phyloP scores from a whole-genome alignment of 2,888 invertebrate genomes.

The Ctenicera cuprea region DNA sequence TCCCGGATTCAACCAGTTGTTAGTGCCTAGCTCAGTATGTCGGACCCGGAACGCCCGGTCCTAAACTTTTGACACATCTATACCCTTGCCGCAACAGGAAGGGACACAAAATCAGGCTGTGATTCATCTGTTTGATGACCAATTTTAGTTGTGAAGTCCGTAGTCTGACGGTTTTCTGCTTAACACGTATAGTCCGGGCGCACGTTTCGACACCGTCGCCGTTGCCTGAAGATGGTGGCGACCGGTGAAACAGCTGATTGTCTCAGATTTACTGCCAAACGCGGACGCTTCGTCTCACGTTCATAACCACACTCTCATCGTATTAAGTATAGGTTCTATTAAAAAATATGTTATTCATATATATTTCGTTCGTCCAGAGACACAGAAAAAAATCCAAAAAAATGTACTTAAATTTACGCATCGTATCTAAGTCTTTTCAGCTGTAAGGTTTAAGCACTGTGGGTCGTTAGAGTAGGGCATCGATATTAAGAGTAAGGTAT shows the following conservation, averaged over 20 bases:
- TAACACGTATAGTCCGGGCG: constrained; percentile 64
- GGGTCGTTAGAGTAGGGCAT: constrained; percentile 65
- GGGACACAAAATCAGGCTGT: constrained; percentile 75
- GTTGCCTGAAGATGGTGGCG: constrained; percentile 49
- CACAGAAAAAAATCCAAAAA: constrained; percentile 60
- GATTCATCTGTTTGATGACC: constrained; percentile 74
- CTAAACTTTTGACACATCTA: constrained; percentile 62
- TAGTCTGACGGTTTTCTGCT: constrained; percentile 63
- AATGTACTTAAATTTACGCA: constrained; percentile 66
- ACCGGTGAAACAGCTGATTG: constrained; percentile 60
- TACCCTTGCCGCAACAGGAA: constrained; percentile 58
- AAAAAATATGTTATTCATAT: constrained; percentile 50
- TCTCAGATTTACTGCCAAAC: constrained; percentile 59
- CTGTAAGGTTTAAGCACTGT: constrained; percentile 65
- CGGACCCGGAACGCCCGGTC: constrained; percentile 61
- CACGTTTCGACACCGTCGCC: constrained; percentile 62
- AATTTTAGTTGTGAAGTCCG: constrained; percentile 72
- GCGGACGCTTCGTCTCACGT: constrained; percentile 52
- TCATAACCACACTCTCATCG: constrained; percentile 48
- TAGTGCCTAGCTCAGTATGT: constrained; percentile 72
- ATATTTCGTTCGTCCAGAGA: constrained; percentile 67
- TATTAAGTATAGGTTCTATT: constrained; percentile 41
- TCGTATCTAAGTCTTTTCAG: constrained; percentile 61
- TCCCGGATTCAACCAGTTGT: constrained; percentile 71
- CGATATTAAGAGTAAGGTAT: constrained; percentile 64